Evolutionary conservation across 2,113 vertebrate genomes (phyloP).

Genomic region (Phoenicopterus ruber): DNA sequence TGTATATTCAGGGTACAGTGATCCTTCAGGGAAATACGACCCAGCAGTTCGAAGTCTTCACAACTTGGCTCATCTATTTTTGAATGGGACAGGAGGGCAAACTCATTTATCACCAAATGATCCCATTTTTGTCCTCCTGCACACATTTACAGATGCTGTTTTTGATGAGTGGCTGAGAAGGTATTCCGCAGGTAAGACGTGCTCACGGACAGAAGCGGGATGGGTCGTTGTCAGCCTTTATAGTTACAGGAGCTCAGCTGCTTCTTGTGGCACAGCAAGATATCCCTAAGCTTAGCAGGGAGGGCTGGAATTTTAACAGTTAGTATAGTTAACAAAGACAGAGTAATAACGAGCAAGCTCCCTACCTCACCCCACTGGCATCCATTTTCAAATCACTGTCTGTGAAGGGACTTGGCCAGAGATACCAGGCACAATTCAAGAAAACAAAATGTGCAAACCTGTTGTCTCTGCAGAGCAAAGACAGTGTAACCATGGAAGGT

Average conservation of each 20-base stretch:
- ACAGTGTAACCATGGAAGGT: neutral
- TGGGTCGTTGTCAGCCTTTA: neutral
- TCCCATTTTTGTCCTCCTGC: conserved; percentile 93
- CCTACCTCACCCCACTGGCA: neutral
- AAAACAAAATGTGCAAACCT: neutral
- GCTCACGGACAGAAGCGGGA: neutral
- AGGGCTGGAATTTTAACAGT: neutral
- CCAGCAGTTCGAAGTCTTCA: conserved; percentile 92
- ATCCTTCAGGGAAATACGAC: conserved; percentile 89
- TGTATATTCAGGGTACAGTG: conserved; percentile 84
- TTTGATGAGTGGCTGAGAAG: conserved; percentile 96
- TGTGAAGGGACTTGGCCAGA: neutral
- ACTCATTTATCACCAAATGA: conserved; percentile 97
- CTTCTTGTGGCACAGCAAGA: neutral
- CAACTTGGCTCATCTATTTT: conserved; percentile 94
- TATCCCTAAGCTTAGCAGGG: neutral
- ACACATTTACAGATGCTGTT: conserved; percentile 94
- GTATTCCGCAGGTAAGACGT: conserved; percentile 81
- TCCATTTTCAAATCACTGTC: neutral
- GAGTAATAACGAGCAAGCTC: neutral
- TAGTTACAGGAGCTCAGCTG: neutral
- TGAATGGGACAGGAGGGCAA: conserved; percentile 96
- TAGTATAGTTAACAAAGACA: neutral
- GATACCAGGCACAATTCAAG: neutral
- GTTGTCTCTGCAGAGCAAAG: neutral